Evolutionary conservation across 1,140 invertebrate species (phyloP).

Genomic region (Lucilia cuprina): DNA sequence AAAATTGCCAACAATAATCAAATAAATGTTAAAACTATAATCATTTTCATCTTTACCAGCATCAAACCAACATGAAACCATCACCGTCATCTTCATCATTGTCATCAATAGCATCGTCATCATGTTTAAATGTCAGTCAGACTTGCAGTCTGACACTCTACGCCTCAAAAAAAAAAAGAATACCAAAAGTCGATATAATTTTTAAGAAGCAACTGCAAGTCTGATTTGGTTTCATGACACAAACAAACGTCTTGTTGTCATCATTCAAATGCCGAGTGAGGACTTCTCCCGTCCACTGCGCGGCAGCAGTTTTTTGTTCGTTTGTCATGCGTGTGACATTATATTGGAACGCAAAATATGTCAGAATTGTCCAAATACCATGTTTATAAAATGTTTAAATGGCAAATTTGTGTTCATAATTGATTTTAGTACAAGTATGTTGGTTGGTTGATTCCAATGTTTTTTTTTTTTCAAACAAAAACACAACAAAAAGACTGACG

Average conservation of each 20-base stretch:
- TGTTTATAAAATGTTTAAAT: conserved; percentile 52
- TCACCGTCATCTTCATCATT: too few relatives aligned
- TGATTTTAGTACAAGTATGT: conserved; percentile 46
- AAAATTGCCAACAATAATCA: conserved; percentile 32
- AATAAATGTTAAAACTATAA: conserved; percentile 10
- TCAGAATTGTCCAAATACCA: conserved; percentile 63
- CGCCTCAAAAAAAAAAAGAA: not conserved
- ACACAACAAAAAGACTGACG: not conserved
- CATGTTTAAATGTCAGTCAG: not conserved
- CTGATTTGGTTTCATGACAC: not conserved
- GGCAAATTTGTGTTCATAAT: conserved; percentile 63
- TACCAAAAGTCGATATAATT: not conserved
- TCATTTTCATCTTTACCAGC: not conserved
- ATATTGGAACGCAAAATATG: conserved; percentile 49
- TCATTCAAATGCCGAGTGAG: not conserved
- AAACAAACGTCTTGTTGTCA: not conserved
- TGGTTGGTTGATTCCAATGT: too few relatives aligned
- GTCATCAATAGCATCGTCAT: not conserved
- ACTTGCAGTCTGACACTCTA: not conserved
- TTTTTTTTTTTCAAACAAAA: too few relatives aligned
- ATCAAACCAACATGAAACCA: too few relatives aligned
- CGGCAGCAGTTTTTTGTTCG: not conserved
- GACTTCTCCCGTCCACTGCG: not conserved
- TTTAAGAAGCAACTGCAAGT: not conserved
- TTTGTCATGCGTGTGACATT: conserved; percentile 38